phyloP scores from a whole-genome alignment of 2,888 invertebrate species.

The Spodoptera exigua region DNA sequence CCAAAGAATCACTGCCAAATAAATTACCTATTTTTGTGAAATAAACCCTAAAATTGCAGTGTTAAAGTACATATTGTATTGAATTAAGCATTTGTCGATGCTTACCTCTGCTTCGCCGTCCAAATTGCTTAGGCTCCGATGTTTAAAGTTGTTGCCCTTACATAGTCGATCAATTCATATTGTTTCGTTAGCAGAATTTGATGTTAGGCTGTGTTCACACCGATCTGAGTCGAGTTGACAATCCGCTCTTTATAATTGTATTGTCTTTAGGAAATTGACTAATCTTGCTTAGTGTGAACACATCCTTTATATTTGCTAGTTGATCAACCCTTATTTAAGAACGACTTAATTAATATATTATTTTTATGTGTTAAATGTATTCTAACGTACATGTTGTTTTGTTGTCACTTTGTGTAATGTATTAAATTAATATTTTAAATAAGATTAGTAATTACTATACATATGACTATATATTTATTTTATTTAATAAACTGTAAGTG shows the following conservation, averaged over 20 bases:
- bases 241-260: neutral
- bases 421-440: conserved; percentile 40
- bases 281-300: conserved; percentile 8
- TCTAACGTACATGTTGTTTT: conserved; percentile 44
- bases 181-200: conserved; percentile 15
- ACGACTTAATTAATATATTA: conserved; percentile 26
- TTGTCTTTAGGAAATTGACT: too few relatives aligned
- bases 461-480: conserved; percentile 39
- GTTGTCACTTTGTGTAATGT: conserved; percentile 50
- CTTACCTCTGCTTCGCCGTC: conserved; percentile 70
- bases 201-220: conserved; percentile 15
- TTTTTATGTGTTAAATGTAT: conserved; percentile 40
- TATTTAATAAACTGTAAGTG: conserved; percentile 33
- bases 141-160: conserved; percentile 19
- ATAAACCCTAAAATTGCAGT: conserved; percentile 26
- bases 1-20: conserved; percentile 55
- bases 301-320: conserved; percentile 28
- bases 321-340: conserved; percentile 22
- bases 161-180: conserved; percentile 12
- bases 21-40: conserved; percentile 17
- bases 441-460: conserved; percentile 40
- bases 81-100: conserved; percentile 40
- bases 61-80: conserved; percentile 22
- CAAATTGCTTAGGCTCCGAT: conserved; percentile 56
- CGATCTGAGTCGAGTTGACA: neutral